Conservation (phyloP, 2,113 vertebrate genomes). For the Muntiacus reevesi region DNA sequence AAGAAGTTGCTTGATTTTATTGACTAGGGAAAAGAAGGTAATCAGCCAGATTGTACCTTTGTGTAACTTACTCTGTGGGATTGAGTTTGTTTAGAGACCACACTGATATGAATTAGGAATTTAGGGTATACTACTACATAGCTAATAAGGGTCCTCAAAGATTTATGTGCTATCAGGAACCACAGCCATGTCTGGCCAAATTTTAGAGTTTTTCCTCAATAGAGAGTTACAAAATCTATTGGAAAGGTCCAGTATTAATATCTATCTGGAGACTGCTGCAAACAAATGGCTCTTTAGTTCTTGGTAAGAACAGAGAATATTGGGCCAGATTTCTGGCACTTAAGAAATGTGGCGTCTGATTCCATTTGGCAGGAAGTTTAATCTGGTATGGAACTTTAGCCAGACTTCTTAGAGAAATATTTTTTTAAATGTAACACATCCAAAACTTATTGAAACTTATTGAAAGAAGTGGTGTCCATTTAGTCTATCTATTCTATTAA, state of each 20-base stretch:
- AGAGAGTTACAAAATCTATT: slow-evolving; percentile 60
- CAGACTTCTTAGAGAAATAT: slow-evolving; percentile 53
- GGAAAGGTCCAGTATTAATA: slow-evolving; percentile 40
- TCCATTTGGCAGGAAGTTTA: slow-evolving; percentile 58
- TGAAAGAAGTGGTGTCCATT: not conserved
- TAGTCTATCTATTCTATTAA: not conserved
- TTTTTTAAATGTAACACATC: not conserved
- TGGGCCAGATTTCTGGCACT: slow-evolving; percentile 56
- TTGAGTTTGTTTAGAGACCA: slow-evolving; percentile 13
- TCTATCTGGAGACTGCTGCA: slow-evolving; percentile 59
- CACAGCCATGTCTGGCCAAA: slow-evolving; percentile 47
- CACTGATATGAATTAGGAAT: slow-evolving; percentile 4
- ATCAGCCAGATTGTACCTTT: not conserved
- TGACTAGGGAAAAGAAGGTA: not conserved
- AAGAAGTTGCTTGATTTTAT: not conserved
- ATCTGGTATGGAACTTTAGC: slow-evolving; percentile 59
- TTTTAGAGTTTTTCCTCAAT: slow-evolving; percentile 65
- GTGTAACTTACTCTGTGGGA: not conserved
- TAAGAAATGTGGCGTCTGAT: slow-evolving; percentile 54
- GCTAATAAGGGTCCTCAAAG: slow-evolving; percentile 28
- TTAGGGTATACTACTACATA: not conserved
- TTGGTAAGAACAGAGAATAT: slow-evolving; percentile 50
- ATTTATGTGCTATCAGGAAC: slow-evolving; percentile 41
- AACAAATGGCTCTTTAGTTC: slow-evolving; percentile 64
- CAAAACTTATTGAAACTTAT: slow-evolving; percentile 28